A percentile compares a stretch with the other conserved stretches of the same genome.
phyloP scores from a whole-genome alignment of 2,888 invertebrate species.

The Acleris cristana region DNA sequence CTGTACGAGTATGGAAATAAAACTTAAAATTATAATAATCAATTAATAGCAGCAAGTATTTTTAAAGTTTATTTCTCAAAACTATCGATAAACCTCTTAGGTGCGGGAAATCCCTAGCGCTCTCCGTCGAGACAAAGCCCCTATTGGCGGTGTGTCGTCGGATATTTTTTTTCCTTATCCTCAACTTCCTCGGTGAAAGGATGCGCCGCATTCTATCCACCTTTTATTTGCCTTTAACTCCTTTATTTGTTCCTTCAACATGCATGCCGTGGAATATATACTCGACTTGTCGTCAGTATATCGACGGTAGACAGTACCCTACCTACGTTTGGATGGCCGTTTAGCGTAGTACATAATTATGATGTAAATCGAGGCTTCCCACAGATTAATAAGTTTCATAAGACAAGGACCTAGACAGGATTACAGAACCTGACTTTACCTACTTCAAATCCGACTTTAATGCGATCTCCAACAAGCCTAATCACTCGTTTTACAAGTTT shows the following conservation, averaged over 20 bases:
- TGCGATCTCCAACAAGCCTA: not conserved
- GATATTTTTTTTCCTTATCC: slow-evolving; percentile 57
- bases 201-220: slow-evolving; percentile 67
- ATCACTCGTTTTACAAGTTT: not conserved
- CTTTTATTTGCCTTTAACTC: slow-evolving; percentile 61
- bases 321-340: not conserved
- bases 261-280: slow-evolving; percentile 44
- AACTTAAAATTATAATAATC: too few relatives aligned
- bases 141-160: slow-evolving; percentile 70
- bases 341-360: slow-evolving; percentile 1
- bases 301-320: slow-evolving; percentile 14
- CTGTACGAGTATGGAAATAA: too few relatives aligned
- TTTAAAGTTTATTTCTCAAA: not conserved
- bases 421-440: not conserved
- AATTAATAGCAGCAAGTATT: too few relatives aligned
- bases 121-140: slow-evolving; percentile 62
- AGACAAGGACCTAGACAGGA: slow-evolving; percentile 4
- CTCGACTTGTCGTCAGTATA: slow-evolving; percentile 38
- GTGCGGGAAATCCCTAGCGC: slow-evolving; percentile 51
- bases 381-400: not conserved
- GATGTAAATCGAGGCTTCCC: not conserved
- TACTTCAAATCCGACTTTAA: not conserved
- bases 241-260: slow-evolving; percentile 46
- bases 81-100: slow-evolving; percentile 23
- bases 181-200: slow-evolving; percentile 70